Evolutionary conservation across 1,140 invertebrate genomes (phyloP).

Genomic region (Drosophila obscura): DNA sequence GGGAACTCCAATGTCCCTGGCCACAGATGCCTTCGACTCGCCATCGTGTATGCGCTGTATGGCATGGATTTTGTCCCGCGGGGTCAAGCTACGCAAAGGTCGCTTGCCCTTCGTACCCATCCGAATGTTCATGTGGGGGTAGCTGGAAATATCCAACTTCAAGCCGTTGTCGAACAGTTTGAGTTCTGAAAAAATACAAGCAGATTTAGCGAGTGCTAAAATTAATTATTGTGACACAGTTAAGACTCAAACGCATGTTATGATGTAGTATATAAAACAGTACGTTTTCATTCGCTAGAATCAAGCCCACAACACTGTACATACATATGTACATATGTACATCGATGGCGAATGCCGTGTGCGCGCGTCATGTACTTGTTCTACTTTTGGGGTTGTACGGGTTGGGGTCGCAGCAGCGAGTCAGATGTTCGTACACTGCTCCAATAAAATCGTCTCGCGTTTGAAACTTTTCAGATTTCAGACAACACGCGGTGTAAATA

Average conservation of each 20-base stretch:
- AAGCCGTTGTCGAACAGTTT: conserved; percentile 83
- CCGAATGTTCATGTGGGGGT: conserved; percentile 82
- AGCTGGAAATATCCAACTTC: conserved; percentile 84
- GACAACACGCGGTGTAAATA: conserved; percentile 79
- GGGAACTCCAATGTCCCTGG: conserved; percentile 91
- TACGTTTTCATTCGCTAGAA: conserved; percentile 48
- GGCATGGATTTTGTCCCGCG: conserved; percentile 90
- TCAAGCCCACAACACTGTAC: conserved; percentile 23
- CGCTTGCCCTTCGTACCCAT: conserved; percentile 87
- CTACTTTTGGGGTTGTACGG: conserved; percentile 3
- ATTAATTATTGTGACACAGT: conserved; percentile 48
- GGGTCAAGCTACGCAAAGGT: conserved; percentile 88
- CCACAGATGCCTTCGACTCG: conserved; percentile 92
- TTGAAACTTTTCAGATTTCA: conserved; percentile 70
- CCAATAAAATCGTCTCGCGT: conserved; percentile 80
- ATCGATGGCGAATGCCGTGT: conserved; percentile 58
- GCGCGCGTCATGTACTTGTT: conserved; percentile 70
- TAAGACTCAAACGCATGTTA: conserved; percentile 23
- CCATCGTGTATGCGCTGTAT: conserved; percentile 91
- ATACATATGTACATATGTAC: conserved; percentile 16
- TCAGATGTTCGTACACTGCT: conserved; percentile 62
- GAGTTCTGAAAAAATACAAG: conserved; percentile 64
- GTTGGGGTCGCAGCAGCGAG: conserved; percentile 14
- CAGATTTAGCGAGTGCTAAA: conserved; percentile 9
- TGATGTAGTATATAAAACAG: conserved; percentile 27